These are phyloP conservation scores for Zeuzera pyrina DNA, from an alignment of 2,888 invertebrate species.

Conservation along the genomic window DNA sequence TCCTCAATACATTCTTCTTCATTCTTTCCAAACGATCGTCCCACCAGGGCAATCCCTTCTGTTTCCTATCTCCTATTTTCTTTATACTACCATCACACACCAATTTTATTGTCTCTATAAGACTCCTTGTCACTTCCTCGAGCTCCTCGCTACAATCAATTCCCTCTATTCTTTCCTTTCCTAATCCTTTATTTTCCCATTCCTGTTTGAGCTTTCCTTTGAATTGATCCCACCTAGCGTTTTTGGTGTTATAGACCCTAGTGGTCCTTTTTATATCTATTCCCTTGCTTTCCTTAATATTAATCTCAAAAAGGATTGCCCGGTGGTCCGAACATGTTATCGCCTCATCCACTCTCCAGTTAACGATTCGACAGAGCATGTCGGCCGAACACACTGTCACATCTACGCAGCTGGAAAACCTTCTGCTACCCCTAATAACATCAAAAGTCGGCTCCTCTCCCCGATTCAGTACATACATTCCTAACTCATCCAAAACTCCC, in stretches of 20 bases:
- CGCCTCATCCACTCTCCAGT: conserved; percentile 9
- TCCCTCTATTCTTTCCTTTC: too few species aligned
- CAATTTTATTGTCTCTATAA: conserved; percentile 1
- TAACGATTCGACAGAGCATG: conserved; percentile 1
- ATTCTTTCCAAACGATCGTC: too few species aligned
- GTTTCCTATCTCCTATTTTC: background rate
- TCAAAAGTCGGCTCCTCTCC: conserved; percentile 14
- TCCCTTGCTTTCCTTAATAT: too few species aligned
- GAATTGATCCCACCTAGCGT: conserved; percentile 5
- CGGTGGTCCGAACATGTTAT: conserved; percentile 14
- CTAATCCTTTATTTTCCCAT: background rate
- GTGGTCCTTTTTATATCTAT: conserved; percentile 1
- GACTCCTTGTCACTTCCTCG: background rate
- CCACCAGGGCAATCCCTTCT: too few species aligned
- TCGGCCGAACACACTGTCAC: conserved; percentile 9
- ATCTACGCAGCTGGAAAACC: conserved; percentile 8
- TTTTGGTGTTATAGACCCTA: conserved; percentile 4
- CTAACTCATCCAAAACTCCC: conserved; percentile 1
- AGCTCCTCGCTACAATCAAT: too few species aligned
- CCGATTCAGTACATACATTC: conserved; percentile 10
- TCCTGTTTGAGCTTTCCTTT: conserved; percentile 2
- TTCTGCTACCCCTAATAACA: conserved; percentile 3
- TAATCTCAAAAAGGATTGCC: conserved; percentile 3
- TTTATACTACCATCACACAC: background rate
- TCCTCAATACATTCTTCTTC: too few species aligned